Conservation (phyloP, 2,113 vertebrate genomes). For the Lagopus leucura region DNA sequence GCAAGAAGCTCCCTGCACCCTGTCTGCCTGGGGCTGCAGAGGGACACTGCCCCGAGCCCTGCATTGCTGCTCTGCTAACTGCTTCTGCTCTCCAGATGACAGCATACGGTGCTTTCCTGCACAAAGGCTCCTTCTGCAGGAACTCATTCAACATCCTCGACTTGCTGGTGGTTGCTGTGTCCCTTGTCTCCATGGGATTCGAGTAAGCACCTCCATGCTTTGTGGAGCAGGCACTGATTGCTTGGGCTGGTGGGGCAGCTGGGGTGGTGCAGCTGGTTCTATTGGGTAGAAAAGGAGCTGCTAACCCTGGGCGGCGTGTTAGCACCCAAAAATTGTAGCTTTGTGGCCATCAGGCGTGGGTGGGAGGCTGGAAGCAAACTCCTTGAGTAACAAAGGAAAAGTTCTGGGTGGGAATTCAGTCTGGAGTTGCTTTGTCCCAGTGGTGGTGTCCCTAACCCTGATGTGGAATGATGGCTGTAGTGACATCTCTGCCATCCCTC, state of each 20-base stretch:
- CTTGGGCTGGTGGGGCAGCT: neutral
- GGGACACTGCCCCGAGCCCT: neutral
- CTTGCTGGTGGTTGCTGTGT: slow-evolving; percentile 93
- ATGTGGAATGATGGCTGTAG: neutral
- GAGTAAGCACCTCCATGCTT: slow-evolving; percentile 82
- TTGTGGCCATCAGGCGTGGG: neutral
- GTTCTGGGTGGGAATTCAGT: neutral
- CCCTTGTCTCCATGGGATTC: slow-evolving; percentile 93
- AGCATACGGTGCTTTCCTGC: slow-evolving; percentile 93
- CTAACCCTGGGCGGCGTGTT: neutral
- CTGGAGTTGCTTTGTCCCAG: neutral
- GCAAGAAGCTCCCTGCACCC: neutral
- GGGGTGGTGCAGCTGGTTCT: neutral
- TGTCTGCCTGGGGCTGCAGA: neutral
- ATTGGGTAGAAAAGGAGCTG: neutral
- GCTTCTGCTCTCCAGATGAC: slow-evolving; percentile 87
- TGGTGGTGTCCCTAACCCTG: neutral
- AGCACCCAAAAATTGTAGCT: neutral
- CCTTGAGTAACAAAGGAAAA: neutral
- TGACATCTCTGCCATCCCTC: neutral
- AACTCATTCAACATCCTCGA: slow-evolving; percentile 99
- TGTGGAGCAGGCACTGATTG: neutral
- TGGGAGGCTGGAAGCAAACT: neutral
- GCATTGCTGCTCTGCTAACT: neutral
- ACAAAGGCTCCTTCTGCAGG: slow-evolving; percentile 96